Evolutionary conservation across 1,140 invertebrate genomes (phyloP).

Genomic region (Drosophila nigrodunni): DNA sequence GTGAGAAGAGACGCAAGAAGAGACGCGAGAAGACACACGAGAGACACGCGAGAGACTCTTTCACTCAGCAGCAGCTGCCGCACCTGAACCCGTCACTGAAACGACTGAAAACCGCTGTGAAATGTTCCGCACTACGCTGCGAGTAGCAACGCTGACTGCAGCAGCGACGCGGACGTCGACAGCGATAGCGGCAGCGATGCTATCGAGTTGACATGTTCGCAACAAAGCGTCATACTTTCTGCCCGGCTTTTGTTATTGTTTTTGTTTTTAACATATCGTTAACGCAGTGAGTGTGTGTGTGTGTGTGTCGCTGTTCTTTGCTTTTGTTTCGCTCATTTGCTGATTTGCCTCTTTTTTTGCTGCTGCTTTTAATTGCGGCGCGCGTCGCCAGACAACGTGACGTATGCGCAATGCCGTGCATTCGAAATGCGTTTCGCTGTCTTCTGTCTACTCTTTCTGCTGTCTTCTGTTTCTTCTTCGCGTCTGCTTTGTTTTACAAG

Average conservation of each 20-base stretch:
- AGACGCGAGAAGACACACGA: not conserved
- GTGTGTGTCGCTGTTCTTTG: not conserved
- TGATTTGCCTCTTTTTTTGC: slow-evolving; percentile 27
- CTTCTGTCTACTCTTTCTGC: not conserved
- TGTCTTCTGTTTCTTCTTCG: not conserved
- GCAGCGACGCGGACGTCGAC: slow-evolving; percentile 12
- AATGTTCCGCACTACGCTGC: slow-evolving; percentile 42
- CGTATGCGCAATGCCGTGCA: slow-evolving; percentile 66
- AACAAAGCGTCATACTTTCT: slow-evolving; percentile 44
- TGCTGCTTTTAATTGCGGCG: slow-evolving; percentile 26
- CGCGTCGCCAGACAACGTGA: slow-evolving; percentile 63
- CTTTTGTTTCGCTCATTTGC: slow-evolving; percentile 37
- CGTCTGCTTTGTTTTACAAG: not conserved
- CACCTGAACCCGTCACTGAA: slow-evolving; percentile 74
- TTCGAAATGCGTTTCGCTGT: slow-evolving; percentile 44
- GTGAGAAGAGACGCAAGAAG: not conserved
- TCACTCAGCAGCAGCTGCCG: slow-evolving; percentile 48
- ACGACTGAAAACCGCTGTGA: slow-evolving; percentile 64
- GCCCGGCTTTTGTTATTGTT: slow-evolving; percentile 56
- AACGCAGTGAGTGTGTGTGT: slow-evolving; percentile 24
- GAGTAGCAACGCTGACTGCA: not conserved
- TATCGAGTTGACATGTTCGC: slow-evolving; percentile 64
- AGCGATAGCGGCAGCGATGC: not conserved
- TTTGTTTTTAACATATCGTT: slow-evolving; percentile 55
- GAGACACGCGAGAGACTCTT: slow-evolving; percentile 17